Evolutionary conservation across 2,113 vertebrate genomes (phyloP), one percentile per base, ranked within the genome.

Genomic region (Alexandromys fortis): DNA sequence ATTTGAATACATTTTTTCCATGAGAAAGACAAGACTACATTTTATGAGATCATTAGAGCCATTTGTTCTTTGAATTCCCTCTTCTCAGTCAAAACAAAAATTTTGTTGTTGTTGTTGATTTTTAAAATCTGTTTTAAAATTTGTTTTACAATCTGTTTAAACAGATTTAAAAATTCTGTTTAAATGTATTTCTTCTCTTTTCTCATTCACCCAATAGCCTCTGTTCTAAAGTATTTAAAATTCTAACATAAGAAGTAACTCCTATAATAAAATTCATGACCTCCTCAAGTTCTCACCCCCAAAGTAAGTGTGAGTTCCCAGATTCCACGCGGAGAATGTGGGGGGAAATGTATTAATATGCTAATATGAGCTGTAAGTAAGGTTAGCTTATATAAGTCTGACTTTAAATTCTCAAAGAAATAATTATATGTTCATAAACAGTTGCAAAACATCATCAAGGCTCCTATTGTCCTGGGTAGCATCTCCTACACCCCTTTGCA

Each of bases 11-110:
- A 61, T 88, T 83, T 89, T 65, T 92, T 65, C 52, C 52, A 49
- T 63, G 75, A 92, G 47, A 90, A 97, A 96, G 82, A 79, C 35
- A 78, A n/a, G 72, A 90, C 24, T 52, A 94, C 47, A 87, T 73
- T 93, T 92, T 89, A 92, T 30, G 42, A 30, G 91, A 95, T 79
- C n/a, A 79, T 90, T 65, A 19, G 19, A 52, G 28, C 21, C 83
- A 83, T 96, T 92, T 89, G 91, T 68, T 79, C 77, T 96, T 97
- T 55, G 28, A 42, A 78, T 89, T 28, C 49, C 21, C 26, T 75
- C 52, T 52, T 89, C 86, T 67, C 61, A 30, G 33, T 19, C 19
- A 47, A 85, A 45, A 17, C 17, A 28, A 49, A 91, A 93, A 76
- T 45, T 45, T 85, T 33, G 38, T 47, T 47, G 55, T 42, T 82